These are phyloP conservation scores for Scaptomyza montana DNA, from an alignment of 1,140 invertebrate genomes.

Conservation along the genomic window DNA sequence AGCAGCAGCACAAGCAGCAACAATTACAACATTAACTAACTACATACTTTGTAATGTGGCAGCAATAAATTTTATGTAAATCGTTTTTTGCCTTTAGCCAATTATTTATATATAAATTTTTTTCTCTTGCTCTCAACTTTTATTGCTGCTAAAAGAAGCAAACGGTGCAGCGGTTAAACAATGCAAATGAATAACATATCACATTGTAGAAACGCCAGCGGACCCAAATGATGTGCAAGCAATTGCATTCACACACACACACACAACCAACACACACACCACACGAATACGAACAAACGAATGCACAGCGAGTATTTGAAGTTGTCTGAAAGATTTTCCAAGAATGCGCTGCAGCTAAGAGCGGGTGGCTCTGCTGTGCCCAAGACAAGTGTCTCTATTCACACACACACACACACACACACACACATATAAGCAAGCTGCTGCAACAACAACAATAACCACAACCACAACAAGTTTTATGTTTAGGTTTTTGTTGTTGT, in stretches of 20 bases:
- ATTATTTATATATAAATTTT: conserved; percentile 18
- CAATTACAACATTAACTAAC: conserved; percentile 73
- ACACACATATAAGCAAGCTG: conserved; percentile 2
- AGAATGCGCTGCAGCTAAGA: conserved; percentile 52
- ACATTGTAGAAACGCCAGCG: conserved; percentile 46
- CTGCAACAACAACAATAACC: too few relatives aligned
- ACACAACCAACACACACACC: conserved; percentile 1
- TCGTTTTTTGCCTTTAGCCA: conserved; percentile 60
- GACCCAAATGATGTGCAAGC: conserved; percentile 70
- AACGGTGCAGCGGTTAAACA: conserved; percentile 71
- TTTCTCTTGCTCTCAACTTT: conserved; percentile 9
- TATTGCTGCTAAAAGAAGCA: conserved; percentile 57
- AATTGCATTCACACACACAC: conserved; percentile 43
- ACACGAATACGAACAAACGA: conserved; percentile 18
- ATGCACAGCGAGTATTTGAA: conserved; percentile 5
- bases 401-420: conserved; percentile 20
- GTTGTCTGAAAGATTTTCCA: conserved; percentile 60
- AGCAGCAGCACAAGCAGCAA: conserved; percentile 28
- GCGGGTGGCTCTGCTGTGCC: conserved; percentile 42
- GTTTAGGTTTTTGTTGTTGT: conserved; percentile 13
- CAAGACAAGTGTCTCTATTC: conserved; percentile 41
- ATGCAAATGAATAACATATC: conserved; percentile 77
- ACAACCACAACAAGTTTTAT: conserved; percentile 33
- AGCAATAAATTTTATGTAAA: conserved; percentile 82
- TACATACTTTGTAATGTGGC: conserved; percentile 72